phyloP scores from a whole-genome alignment of 2,113 vertebrate species.

The Baryphthengus martii region DNA sequence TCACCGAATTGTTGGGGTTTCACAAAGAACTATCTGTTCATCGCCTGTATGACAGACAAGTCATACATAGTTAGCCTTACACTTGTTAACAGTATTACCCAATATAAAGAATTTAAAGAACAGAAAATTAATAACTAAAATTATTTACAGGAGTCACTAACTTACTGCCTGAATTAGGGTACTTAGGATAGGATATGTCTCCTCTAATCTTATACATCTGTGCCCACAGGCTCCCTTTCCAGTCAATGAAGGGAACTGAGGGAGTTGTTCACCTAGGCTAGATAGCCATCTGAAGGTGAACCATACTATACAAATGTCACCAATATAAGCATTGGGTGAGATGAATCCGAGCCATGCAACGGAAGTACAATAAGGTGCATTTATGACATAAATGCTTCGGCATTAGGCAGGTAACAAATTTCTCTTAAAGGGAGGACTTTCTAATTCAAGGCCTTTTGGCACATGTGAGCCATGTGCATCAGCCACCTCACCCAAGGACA shows the following conservation, averaged over 20 bases:
- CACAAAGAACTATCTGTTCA: not conserved
- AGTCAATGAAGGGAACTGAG: not conserved
- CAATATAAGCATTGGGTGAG: not conserved
- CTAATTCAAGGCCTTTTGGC: not conserved
- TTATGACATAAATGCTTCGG: not conserved
- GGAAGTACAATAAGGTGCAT: not conserved
- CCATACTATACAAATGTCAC: not conserved
- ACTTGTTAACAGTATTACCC: not conserved
- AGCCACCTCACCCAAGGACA: accelerated
- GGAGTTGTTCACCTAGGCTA: not conserved
- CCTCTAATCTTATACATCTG: not conserved
- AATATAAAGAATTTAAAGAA: not conserved
- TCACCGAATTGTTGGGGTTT: not conserved
- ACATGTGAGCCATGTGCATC: not conserved
- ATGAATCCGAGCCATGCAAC: not conserved
- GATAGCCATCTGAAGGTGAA: not conserved
- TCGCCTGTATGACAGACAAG: not conserved
- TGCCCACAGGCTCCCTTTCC: not conserved
- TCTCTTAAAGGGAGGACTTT: not conserved
- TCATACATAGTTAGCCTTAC: not conserved
- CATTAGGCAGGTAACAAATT: not conserved
- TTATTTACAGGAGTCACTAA: not conserved
- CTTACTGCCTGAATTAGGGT: not conserved
- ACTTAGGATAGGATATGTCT: not conserved
- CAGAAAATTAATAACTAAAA: not conserved